Evolutionary conservation across 92 coral and sea anemone species (phyloP).

Genomic region (Virgularia gustaviana): DNA sequence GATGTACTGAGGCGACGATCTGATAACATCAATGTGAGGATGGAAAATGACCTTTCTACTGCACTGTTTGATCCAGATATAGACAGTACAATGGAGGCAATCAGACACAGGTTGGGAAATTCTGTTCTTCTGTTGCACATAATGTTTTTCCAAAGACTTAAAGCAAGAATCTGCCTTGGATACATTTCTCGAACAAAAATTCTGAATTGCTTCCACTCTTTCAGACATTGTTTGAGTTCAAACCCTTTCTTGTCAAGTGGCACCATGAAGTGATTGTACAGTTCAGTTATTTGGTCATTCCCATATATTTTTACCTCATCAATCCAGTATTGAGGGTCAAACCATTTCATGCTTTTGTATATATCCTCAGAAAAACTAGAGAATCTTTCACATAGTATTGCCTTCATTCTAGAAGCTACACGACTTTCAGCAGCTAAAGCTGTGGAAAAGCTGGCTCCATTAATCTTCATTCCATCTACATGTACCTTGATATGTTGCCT

Average conservation of each 20-base stretch:
- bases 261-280: not conserved
- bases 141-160: too few relatives aligned
- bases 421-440: not conserved
- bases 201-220: not conserved
- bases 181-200: too few relatives aligned
- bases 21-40: too few relatives aligned
- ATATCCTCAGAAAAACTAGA: not conserved
- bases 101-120: too few relatives aligned
- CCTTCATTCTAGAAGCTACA: not conserved
- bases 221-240: not conserved
- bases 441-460: not conserved
- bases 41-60: too few relatives aligned
- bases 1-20: too few relatives aligned
- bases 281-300: not conserved
- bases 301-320: not conserved
- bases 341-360: not conserved
- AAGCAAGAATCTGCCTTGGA: too few relatives aligned
- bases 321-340: not conserved
- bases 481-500: constrained; percentile 1
- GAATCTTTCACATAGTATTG: not conserved
- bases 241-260: not conserved
- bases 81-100: too few relatives aligned
- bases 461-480: not conserved
- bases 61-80: too few relatives aligned
- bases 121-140: too few relatives aligned